These are phyloP conservation scores for Dolichomitus sp. DNA, from an alignment of 2,888 invertebrate genomes.

Conservation along the genomic window DNA sequence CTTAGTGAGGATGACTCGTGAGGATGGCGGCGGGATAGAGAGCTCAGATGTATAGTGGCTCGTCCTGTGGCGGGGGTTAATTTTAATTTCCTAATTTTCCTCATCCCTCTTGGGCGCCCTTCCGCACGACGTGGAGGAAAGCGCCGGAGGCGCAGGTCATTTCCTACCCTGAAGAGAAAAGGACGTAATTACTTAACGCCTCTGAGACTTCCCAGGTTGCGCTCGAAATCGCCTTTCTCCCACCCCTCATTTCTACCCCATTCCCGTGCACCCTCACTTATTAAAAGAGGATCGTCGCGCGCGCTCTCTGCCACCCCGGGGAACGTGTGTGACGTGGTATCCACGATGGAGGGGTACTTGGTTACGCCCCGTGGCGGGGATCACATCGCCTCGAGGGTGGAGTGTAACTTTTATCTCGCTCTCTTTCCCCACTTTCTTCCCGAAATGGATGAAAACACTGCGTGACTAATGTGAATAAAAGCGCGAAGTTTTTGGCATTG, in stretches of 20 bases:
- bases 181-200: constrained; percentile 86
- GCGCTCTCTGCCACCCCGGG: constrained; percentile 70
- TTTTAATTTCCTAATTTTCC: constrained; percentile 86
- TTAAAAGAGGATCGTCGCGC: constrained; percentile 83
- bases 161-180: constrained; percentile 85
- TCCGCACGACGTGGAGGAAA: constrained; percentile 37
- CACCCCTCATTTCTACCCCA: constrained; percentile 49
- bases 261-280: constrained; percentile 75
- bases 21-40: constrained; percentile 10
- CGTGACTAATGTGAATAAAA: neutral
- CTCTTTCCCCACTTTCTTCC: constrained; percentile 40
- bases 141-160: constrained; percentile 78
- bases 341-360: constrained; percentile 71
- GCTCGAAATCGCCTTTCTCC: constrained; percentile 38
- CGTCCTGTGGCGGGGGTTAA: constrained; percentile 77
- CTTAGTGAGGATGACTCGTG: constrained; percentile 46
- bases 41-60: constrained; percentile 21
- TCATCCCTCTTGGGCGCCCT: constrained; percentile 75
- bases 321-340: constrained; percentile 53
- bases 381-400: constrained; percentile 53
- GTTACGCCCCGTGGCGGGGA: constrained; percentile 68
- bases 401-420: constrained; percentile 59
- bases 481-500: neutral
- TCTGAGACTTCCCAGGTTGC: constrained; percentile 73
- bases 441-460: constrained; percentile 23